Base-by-base conservation (phyloP, 2,888 invertebrate genomes). In the Nemapogon koenigi region DNA sequence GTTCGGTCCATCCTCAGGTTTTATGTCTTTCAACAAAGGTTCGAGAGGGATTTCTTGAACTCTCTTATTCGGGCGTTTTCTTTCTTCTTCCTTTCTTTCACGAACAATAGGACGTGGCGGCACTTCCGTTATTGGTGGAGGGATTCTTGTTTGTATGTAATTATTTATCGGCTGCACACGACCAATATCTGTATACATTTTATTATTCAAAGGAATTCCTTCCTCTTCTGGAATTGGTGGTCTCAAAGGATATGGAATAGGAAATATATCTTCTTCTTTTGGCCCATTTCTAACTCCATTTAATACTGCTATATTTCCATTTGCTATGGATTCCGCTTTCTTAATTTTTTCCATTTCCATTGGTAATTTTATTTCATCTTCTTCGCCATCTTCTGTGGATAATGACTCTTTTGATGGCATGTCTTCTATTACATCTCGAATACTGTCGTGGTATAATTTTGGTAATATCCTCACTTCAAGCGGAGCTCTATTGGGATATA, bases 101-200 rank as follows among this genome's bases (percentile, higher is more conserved):
- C n/a, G n/a, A n/a, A n/a, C n/a, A n/a, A n/a, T n/a, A n/a, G n/a
- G n/a, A n/a, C n/a, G n/a, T n/a, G n/a, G n/a, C n/a, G n/a, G n/a
- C n/a, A n/a, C n/a, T n/a, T n/a, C n/a, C n/a, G 33, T 2, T 10
- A 7, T n/a, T n/a, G 33, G 19, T 6, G 19, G 33, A 10, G 19
- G 3, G 8, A n/a, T 22, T 46, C 43, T 27, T 1, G 44, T 18
- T 39, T 50, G 42, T 3, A 55, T 35, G 39, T 48, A 51, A 29
- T 47, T 42, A 40, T 48, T 48, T 3, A 55, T 46, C 27, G 46
- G 39, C 13, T 48, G 44, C 26, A 40, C 49, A 33, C 46, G 41
- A 10, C 44, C 41, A 19, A 57, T 48, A 41, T 58, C 49, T 22
- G 57, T 58, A 25, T 46, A 45, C 15, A 52, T 43, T 4, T 43